These are phyloP conservation scores for Poeciliopsis presidionis DNA, from an alignment of 2,797 vertebrate species.

Conservation along the genomic window DNA sequence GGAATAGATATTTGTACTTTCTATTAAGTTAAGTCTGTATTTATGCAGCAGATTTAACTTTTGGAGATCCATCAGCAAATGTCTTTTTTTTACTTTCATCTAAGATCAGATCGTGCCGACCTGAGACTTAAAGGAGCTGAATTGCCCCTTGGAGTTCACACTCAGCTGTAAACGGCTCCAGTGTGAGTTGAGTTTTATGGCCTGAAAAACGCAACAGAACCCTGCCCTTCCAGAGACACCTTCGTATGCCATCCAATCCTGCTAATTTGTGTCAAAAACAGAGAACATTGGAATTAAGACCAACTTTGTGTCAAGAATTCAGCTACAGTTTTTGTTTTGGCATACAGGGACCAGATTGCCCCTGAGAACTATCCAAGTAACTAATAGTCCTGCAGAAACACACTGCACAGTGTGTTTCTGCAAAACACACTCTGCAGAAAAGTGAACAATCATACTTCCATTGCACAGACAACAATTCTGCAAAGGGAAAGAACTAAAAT, in stretches of 20 bases:
- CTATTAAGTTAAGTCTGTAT: neutral
- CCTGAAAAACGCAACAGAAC: neutral
- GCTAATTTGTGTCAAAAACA: neutral
- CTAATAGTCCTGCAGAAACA: neutral
- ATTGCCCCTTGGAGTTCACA: neutral
- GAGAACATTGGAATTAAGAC: neutral
- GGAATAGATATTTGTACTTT: slow-evolving; percentile 3
- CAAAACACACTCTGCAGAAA: neutral
- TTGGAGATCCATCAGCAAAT: neutral
- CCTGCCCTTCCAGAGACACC: neutral
- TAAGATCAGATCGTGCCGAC: neutral
- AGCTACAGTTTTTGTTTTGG: neutral
- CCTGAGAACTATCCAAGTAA: neutral
- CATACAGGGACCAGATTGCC: neutral
- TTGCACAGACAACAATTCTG: neutral
- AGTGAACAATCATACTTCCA: neutral
- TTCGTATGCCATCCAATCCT: neutral
- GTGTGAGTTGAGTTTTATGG: neutral
- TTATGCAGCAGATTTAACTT: neutral
- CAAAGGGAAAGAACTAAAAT: neutral
- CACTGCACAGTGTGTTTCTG: neutral
- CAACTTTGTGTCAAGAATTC: neutral
- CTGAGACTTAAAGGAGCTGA: neutral
- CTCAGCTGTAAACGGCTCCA: neutral
- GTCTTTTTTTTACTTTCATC: neutral